Percentiles rank a stretch among this genome's conserved stretches.
Evolutionary conservation across 2,888 invertebrate genomes (phyloP).

Genomic region (Drosophila birchii): DNA sequence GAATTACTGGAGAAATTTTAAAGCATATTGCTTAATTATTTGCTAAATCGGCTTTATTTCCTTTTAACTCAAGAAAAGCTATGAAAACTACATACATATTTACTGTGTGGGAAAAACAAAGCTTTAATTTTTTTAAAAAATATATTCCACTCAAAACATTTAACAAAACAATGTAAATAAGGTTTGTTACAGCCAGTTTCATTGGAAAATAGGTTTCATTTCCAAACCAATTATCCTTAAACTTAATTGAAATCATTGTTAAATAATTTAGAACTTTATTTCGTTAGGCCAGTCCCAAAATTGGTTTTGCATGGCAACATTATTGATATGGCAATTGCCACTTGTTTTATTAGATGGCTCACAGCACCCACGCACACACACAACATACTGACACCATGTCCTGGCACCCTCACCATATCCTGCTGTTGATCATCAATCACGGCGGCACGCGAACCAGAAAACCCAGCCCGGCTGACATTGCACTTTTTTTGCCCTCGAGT

Average conservation of each 20-base stretch:
- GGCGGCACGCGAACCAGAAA: constrained; percentile 38
- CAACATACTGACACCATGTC: constrained; percentile 1
- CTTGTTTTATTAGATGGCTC: constrained; percentile 70
- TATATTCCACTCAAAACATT: no score
- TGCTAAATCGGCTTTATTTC: no score
- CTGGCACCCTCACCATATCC: constrained; percentile 11
- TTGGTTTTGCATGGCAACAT: constrained; percentile 41
- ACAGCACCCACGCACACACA: constrained; percentile 50
- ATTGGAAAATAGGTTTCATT: background rate
- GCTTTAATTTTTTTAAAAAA: no score
- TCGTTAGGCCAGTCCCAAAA: constrained; percentile 23
- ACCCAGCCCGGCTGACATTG: constrained; percentile 30
- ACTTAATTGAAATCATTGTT: constrained; percentile 24
- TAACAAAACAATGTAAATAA: no score
- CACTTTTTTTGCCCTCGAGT: constrained; percentile 31
- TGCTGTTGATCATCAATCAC: constrained; percentile 44
- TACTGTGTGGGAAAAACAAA: no score
- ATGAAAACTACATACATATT: no score
- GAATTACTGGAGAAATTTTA: no score
- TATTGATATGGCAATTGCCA: constrained; percentile 69
- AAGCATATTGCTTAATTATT: no score
- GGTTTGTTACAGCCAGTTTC: no score
- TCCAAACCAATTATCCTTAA: constrained; percentile 20
- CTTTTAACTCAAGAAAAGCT: no score
- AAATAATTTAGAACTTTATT: constrained; percentile 30